These are phyloP conservation scores for Philaenus spumarius DNA, from an alignment of 1,140 invertebrate species.

Conservation along the genomic window DNA sequence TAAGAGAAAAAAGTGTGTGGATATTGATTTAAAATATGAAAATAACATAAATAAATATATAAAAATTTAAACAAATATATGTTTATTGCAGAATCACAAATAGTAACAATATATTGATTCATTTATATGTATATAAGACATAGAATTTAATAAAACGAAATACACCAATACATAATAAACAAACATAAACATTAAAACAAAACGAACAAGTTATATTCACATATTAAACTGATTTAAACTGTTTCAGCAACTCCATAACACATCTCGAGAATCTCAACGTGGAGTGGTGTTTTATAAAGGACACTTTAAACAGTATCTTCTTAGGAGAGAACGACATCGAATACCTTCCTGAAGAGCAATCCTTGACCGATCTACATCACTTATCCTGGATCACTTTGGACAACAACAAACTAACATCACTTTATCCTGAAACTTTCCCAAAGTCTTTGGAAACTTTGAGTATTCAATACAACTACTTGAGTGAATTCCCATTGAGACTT, in stretches of 20 bases:
- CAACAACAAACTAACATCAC: conserved; percentile 57
- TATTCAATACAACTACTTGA: conserved; percentile 65
- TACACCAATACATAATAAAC: too few relatives aligned
- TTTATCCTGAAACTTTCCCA: conserved; percentile 52
- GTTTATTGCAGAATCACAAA: too few relatives aligned
- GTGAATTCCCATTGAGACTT: conserved; percentile 47
- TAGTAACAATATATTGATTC: too few relatives aligned
- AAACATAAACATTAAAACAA: too few relatives aligned
- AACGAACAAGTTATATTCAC: too few relatives aligned
- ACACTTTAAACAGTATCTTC: conserved; percentile 68
- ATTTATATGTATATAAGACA: too few relatives aligned
- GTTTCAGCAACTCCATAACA: conserved; percentile 57
- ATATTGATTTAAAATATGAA: too few relatives aligned
- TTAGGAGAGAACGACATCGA: conserved; percentile 73
- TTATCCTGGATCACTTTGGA: conserved; percentile 66
- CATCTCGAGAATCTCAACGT: conserved; percentile 43
- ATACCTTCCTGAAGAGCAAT: conserved; percentile 41
- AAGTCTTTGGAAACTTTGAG: conserved; percentile 62
- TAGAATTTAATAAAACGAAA: too few relatives aligned
- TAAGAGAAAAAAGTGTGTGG: too few relatives aligned
- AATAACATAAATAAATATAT: too few relatives aligned
- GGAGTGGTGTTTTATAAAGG: conserved; percentile 66
- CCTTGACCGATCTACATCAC: conserved; percentile 50
- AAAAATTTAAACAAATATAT: too few relatives aligned
- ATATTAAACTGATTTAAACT: too few relatives aligned